Base-by-base conservation (phyloP, 1,140 invertebrate genomes). In the Ceratoteleas bidentatus region DNA sequence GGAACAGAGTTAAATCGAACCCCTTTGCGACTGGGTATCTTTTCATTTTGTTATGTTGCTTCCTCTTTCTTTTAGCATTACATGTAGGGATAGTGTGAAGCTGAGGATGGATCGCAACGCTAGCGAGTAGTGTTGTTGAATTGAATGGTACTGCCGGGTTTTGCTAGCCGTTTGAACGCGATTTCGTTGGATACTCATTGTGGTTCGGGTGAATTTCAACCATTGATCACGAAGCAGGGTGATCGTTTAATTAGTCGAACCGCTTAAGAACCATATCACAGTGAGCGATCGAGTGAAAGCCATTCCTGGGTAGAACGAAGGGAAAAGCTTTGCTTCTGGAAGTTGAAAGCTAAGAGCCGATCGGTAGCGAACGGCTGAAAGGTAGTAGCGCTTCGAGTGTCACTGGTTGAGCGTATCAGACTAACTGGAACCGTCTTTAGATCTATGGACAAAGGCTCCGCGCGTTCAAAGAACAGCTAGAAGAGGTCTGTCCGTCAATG, bases 391-490 rank as follows among this genome's bases (percentile, higher is more conserved):
- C 43, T 54, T 84, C 47, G 32, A 81, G 83, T 87, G 76, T 87
- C 88, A 87, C 86, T 40, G 61, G 89, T 86, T 91, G 91, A 91
- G 86, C 85, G 73, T 92, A 90, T 89, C 88, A 87, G 86, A 88
- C 87, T 91, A 91, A 91, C 88, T 87, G 86, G 76, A 86, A 87
- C 82, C 56, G 56, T 64, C 79, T 73, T 73, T 94, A 98, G 96
- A 97, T 97, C 87, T 97, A 98, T 92, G 96, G 97, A 87, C 94
- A 95, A 86, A 93, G 95, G 86, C 95, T 98, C 88, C 95, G 96
- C 90, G 95, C 96, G 73, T 99, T 97, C 92, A 94, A 95, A 82
- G 97, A 98, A 85, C 96, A 94, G 91, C 92, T 98, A 86, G 96
- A 97, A 88, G 96, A 97, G 83, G 93, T 96, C 32, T 96, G 97